Conservation (phyloP, 2,113 vertebrate genomes). For the Cheilinus undulatus region DNA sequence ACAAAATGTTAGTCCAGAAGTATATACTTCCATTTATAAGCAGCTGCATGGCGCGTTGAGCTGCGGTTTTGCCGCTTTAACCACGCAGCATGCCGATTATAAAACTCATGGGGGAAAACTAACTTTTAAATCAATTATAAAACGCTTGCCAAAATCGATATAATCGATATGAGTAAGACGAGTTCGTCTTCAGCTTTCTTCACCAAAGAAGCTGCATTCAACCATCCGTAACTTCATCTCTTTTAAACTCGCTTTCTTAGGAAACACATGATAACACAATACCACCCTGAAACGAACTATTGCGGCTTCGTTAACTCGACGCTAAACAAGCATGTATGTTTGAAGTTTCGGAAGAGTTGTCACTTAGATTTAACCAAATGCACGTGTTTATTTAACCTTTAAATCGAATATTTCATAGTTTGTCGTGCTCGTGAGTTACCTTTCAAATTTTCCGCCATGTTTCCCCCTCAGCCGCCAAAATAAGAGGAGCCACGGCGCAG, state of each 20-base stretch:
- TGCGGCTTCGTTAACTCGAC: no score
- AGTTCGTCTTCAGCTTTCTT: no score
- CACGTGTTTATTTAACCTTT: accelerated
- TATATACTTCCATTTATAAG: slow-evolving; percentile 11
- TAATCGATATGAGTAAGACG: no score
- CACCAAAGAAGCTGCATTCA: no score
- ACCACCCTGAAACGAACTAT: no score
- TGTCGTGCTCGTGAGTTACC: slow-evolving; percentile 60
- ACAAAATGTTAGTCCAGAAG: neutral
- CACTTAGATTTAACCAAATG: accelerated
- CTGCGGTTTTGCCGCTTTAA: slow-evolving; percentile 1
- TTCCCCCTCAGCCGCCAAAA: slow-evolving; percentile 77
- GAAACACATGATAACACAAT: no score
- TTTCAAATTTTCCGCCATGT: slow-evolving; percentile 85
- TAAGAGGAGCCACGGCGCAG: neutral
- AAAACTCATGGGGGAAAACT: no score
- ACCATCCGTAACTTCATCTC: no score
- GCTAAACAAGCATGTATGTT: no score
- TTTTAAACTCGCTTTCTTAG: no score
- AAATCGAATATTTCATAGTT: neutral
- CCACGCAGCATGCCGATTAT: neutral
- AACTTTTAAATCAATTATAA: neutral
- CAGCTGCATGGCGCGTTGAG: slow-evolving; percentile 4
- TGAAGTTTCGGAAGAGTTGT: no score
- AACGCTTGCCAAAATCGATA: no score